A percentile compares a stretch with the other conserved stretches of the same genome.
phyloP scores from a whole-genome alignment of 2,888 invertebrate species.

The Sphaerophoria taeniata region DNA sequence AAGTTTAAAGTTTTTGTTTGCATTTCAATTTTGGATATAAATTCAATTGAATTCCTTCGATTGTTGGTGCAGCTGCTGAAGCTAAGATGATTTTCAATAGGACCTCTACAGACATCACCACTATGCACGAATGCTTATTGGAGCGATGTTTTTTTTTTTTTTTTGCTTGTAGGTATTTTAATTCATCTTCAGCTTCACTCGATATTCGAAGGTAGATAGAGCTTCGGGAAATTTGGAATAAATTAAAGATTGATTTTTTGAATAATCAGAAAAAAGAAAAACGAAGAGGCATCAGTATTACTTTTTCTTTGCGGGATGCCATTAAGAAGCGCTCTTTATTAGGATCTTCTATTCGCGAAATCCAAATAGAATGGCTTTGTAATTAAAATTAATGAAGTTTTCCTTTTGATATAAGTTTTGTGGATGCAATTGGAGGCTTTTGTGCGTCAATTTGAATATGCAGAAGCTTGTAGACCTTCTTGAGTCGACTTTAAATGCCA shows the following conservation, averaged over 20 bases:
- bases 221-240: slow-evolving; percentile 49
- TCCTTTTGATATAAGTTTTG: slow-evolving; percentile 76
- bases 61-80: neutral
- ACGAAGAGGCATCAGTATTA: slow-evolving; percentile 6
- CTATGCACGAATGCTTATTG: no score
- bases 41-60: slow-evolving; percentile 39
- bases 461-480: neutral
- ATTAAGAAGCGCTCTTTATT: slow-evolving; percentile 62
- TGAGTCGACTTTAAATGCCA: no score
- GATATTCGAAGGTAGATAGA: slow-evolving; percentile 7
- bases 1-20: slow-evolving; percentile 11
- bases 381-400: slow-evolving; percentile 73
- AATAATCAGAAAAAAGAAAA: slow-evolving; percentile 13
- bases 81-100: slow-evolving; percentile 15
- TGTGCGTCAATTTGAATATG: neutral
- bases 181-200: slow-evolving; percentile 4
- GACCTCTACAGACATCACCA: slow-evolving; percentile 25
- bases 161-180: slow-evolving; percentile 37
- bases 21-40: neutral
- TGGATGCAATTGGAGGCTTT: neutral
- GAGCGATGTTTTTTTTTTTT: slow-evolving; percentile 45
- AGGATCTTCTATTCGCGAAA: slow-evolving; percentile 16
- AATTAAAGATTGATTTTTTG: slow-evolving; percentile 63
- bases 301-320: slow-evolving; percentile 31
- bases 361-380: slow-evolving; percentile 65